Percentiles rank a stretch among this genome's conserved stretches.
Conservation (phyloP, 2,888 invertebrate species). For the Octonoba sinensis region DNA sequence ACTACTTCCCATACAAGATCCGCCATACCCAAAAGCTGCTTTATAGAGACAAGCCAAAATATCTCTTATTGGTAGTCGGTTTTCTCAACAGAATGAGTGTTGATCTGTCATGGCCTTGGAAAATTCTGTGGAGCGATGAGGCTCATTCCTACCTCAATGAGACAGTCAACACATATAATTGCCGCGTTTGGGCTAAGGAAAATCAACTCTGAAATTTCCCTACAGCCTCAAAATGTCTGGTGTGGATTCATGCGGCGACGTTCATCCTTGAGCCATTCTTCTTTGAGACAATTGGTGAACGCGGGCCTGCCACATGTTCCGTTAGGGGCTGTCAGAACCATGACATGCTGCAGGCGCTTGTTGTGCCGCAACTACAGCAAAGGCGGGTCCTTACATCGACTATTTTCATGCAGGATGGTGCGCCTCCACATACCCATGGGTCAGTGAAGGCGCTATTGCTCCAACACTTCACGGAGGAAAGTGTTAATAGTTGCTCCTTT, state of each 20-base stretch:
- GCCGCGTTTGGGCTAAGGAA: background rate
- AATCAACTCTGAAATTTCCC: background rate
- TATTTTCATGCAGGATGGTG: background rate
- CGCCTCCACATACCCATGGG: slow-evolving; percentile 4
- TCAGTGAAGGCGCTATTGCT: slow-evolving; percentile 6
- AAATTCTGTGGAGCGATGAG: background rate
- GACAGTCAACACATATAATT: slow-evolving; percentile 11
- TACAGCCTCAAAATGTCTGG: slow-evolving; percentile 3
- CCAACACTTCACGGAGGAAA: background rate
- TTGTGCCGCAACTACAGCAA: slow-evolving; percentile 19
- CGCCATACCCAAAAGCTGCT: background rate
- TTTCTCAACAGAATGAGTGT: slow-evolving; percentile 7
- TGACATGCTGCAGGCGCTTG: slow-evolving; percentile 17
- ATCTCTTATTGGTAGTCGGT: background rate
- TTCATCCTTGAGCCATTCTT: slow-evolving; percentile 9
- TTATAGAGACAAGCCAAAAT: background rate
- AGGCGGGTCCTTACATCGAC: slow-evolving; percentile 8
- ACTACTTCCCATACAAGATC: slow-evolving; percentile 16
- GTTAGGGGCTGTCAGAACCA: slow-evolving; percentile 2
- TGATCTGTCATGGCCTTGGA: slow-evolving; percentile 10
- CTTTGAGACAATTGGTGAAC: background rate
- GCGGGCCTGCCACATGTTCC: slow-evolving; percentile 10
- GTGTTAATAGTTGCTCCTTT: slow-evolving; percentile 8
- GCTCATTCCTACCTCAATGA: background rate
- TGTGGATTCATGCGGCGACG: slow-evolving; percentile 12